Conservation (phyloP, 2,113 vertebrate genomes). For the Holacanthus passer region DNA sequence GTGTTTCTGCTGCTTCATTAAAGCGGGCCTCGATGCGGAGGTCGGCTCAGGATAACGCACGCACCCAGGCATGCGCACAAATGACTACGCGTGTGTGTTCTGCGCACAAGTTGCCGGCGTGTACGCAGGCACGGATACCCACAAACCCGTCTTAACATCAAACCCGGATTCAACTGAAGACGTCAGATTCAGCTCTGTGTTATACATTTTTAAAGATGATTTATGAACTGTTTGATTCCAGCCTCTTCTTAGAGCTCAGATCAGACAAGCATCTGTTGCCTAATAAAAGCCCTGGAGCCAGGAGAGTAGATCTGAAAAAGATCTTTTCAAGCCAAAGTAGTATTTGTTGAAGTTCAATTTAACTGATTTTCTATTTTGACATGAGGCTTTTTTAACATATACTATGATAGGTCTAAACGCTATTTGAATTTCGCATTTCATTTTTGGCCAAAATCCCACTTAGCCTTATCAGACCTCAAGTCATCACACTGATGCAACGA, state of each 20-base stretch:
- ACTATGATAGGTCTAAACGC: not conserved
- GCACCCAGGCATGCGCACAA: not conserved
- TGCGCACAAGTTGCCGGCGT: not conserved
- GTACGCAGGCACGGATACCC: not conserved
- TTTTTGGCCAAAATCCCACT: conserved; percentile 32
- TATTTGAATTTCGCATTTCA: conserved; percentile 23
- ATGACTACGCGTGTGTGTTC: not conserved
- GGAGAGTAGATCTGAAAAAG: conserved; percentile 15
- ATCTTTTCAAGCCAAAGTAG: conserved; percentile 18
- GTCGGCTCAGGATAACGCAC: conserved; percentile 62
- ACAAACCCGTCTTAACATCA: conserved; percentile 25
- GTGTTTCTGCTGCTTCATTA: conserved; percentile 71
- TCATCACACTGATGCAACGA: conserved; percentile 3
- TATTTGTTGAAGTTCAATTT: not conserved
- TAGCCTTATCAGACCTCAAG: conserved; percentile 3
- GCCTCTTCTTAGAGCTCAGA: conserved; percentile 47
- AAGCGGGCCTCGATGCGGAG: conserved; percentile 47
- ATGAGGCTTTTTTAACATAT: conserved; percentile 10
- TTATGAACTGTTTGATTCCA: conserved; percentile 52
- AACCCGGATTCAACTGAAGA: conserved; percentile 32
- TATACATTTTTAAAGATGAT: conserved; percentile 52
- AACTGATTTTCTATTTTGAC: conserved; percentile 2
- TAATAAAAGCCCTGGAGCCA: conserved; percentile 35
- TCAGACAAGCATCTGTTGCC: conserved; percentile 41
- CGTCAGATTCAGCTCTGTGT: conserved; percentile 28